Evolutionary conservation across 2,888 invertebrate genomes (phyloP).

Genomic region (Synanthedon myopaeformis): DNA sequence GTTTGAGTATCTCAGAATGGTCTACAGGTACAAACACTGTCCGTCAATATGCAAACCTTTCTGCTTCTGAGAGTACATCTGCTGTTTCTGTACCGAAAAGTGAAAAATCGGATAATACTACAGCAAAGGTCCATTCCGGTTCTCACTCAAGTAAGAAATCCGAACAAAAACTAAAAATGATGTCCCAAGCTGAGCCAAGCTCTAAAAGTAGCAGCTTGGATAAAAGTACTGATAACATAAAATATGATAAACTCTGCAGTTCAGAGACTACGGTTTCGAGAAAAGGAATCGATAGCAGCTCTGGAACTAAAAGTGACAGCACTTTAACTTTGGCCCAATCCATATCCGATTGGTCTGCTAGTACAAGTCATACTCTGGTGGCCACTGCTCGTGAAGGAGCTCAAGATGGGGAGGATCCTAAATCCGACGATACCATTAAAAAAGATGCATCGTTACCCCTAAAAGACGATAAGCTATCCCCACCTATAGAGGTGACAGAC

Average conservation of each 20-base stretch:
- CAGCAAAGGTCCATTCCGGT: conserved; percentile 69
- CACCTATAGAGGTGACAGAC: conserved; percentile 24
- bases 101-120: conserved; percentile 70
- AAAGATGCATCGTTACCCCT: conserved; percentile 35
- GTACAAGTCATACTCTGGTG: conserved; percentile 81
- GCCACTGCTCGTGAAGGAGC: conserved; percentile 69
- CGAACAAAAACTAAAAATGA: conserved; percentile 54
- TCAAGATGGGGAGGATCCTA: conserved; percentile 49
- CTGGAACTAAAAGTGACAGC: conserved; percentile 84
- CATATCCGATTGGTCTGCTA: conserved; percentile 86
- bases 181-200: conserved; percentile 60
- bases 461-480: conserved; percentile 26
- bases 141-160: conserved; percentile 67
- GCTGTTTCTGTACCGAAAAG: conserved; percentile 72
- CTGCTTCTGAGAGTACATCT: conserved; percentile 75
- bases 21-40: conserved; percentile 89
- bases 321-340: conserved; percentile 81
- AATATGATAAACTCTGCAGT: conserved; percentile 73
- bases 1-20: conserved; percentile 88
- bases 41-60: conserved; percentile 81
- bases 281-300: conserved; percentile 71
- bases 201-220: conserved; percentile 73
- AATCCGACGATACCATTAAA: conserved; percentile 57
- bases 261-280: conserved; percentile 69
- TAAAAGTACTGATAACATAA: conserved; percentile 62